Evolutionary conservation across 2,113 vertebrate species (phyloP).

Genomic region (Bubo bubo): DNA sequence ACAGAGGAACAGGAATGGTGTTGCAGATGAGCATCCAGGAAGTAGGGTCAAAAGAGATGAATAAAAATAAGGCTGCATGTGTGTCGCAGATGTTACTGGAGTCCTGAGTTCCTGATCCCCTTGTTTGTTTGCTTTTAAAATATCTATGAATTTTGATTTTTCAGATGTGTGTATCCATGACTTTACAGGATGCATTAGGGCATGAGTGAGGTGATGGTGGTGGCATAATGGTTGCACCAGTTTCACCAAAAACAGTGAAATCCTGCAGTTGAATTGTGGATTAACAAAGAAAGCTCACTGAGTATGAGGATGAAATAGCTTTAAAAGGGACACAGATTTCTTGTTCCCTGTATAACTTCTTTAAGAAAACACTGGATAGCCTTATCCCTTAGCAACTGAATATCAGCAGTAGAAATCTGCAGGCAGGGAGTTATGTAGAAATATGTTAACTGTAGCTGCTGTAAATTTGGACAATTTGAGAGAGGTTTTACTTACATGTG

Average conservation of each 20-base stretch:
- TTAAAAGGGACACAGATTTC: background rate
- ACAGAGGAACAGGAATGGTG: background rate
- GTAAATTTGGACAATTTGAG: background rate
- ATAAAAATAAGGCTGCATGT: conserved; percentile 52
- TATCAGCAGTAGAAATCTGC: background rate
- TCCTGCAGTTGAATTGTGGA: background rate
- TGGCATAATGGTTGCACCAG: background rate
- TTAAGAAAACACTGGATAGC: background rate
- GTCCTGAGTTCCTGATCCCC: conserved; percentile 16
- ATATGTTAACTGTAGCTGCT: background rate
- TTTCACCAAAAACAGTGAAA: background rate
- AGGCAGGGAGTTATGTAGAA: background rate
- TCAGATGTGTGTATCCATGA: background rate
- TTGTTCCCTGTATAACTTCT: background rate
- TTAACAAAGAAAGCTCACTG: background rate
- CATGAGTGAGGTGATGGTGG: background rate
- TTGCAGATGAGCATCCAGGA: conserved; percentile 54
- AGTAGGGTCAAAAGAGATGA: conserved; percentile 50
- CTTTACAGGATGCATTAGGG: background rate
- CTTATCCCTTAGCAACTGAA: background rate
- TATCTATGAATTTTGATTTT: conserved; percentile 9
- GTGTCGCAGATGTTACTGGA: conserved; percentile 59
- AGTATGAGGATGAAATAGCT: background rate
- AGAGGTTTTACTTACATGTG: background rate
- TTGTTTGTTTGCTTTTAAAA: conserved; percentile 63